These are phyloP conservation scores for Pica pica DNA, from an alignment of 2,113 vertebrate genomes.

Conservation along the genomic window DNA sequence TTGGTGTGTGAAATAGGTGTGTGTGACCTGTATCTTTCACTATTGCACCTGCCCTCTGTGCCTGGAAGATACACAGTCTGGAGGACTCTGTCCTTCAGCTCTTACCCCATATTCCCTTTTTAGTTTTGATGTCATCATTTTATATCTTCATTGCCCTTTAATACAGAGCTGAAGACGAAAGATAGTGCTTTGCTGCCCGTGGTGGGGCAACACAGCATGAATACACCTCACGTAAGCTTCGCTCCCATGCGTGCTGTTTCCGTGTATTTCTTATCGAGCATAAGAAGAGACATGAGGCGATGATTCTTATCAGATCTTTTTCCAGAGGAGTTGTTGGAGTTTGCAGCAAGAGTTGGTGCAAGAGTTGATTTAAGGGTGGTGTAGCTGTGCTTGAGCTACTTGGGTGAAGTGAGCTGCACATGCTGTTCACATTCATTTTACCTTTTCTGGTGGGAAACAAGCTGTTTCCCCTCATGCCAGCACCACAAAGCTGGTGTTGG, in stretches of 20 bases:
- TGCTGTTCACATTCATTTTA: background rate
- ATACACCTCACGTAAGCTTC: fast-evolving
- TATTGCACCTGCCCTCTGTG: background rate
- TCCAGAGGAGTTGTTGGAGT: background rate
- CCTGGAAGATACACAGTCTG: background rate
- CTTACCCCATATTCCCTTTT: background rate
- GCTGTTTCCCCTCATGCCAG: background rate
- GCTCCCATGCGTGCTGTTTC: background rate
- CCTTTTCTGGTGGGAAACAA: background rate
- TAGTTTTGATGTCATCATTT: background rate
- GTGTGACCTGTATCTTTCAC: background rate
- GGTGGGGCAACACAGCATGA: background rate
- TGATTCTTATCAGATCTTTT: background rate
- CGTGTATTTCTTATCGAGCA: background rate
- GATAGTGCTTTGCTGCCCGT: background rate
- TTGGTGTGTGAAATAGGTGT: background rate
- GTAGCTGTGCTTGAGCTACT: background rate
- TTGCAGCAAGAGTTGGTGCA: background rate
- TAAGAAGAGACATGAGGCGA: background rate
- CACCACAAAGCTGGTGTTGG: background rate
- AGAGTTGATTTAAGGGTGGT: background rate
- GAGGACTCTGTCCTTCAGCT: background rate
- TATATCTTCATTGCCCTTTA: background rate
- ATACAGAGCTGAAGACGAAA: background rate
- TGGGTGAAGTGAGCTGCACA: background rate